Evolutionary conservation across 2,113 vertebrate genomes (phyloP).

Genomic region (Myotis davidii): DNA sequence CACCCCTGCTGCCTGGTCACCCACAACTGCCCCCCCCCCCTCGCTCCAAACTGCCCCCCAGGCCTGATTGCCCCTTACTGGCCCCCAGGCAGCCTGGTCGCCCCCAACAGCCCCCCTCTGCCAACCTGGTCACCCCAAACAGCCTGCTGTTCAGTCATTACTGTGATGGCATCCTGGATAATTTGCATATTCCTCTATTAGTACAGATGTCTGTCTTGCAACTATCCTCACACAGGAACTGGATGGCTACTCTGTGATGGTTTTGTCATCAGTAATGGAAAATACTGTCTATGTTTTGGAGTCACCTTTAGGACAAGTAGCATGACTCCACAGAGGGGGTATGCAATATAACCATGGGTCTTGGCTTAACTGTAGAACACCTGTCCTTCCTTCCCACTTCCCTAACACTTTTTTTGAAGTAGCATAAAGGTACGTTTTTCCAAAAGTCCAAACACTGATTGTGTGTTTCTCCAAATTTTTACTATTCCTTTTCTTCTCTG

Average conservation of each 20-base stretch:
- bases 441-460: constrained; percentile 23
- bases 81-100: no score
- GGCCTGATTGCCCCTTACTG: no score
- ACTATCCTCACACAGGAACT: not conserved
- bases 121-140: no score
- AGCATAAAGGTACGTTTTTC: constrained; percentile 33
- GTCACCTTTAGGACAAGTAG: not conserved
- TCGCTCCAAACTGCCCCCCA: no score
- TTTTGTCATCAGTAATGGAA: not conserved
- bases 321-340: not conserved
- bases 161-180: no score
- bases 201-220: not conserved
- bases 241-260: not conserved
- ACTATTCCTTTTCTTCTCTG: constrained; percentile 30
- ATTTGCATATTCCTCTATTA: no score
- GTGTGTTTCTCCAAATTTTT: not conserved
- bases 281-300: not conserved
- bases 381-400: not conserved
- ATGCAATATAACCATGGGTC: not conserved
- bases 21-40: no score
- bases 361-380: not conserved
- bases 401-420: not conserved
- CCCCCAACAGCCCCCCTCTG: no score
- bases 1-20: no score
- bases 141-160: no score